Evolutionary conservation across 2,113 vertebrate genomes (phyloP).

Genomic region (Isichthys henryi): DNA sequence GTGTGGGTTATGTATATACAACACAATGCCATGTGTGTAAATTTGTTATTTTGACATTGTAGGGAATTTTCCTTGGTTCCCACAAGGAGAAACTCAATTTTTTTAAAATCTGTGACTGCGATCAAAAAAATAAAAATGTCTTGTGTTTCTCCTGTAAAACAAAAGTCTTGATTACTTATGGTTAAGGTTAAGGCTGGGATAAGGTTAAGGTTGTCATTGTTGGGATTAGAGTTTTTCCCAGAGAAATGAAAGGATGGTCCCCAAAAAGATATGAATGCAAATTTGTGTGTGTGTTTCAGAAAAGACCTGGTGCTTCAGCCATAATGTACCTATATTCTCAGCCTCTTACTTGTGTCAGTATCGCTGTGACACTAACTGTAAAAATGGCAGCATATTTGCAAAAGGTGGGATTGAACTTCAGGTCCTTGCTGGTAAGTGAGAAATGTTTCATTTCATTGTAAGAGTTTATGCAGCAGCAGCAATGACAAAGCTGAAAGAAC

Average conservation of each 20-base stretch:
- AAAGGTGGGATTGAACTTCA: not conserved
- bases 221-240: too few relatives aligned
- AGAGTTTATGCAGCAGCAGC: not conserved
- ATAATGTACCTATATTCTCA: not conserved
- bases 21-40: too few relatives aligned
- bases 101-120: not conserved
- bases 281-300: not conserved
- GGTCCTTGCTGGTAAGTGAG: not conserved
- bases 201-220: too few relatives aligned
- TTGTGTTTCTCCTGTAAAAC: too few relatives aligned
- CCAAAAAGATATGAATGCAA: not conserved
- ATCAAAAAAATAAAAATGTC: not conserved
- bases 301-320: not conserved
- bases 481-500: not conserved
- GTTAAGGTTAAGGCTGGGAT: too few relatives aligned
- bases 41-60: not conserved
- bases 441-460: not conserved
- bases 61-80: not conserved
- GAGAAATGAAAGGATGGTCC: too few relatives aligned
- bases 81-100: not conserved
- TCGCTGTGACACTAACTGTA: not conserved
- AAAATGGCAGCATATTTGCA: not conserved
- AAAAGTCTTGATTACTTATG: too few relatives aligned
- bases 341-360: not conserved
- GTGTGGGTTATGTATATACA: not conserved